Evolutionary conservation across 2,797 vertebrate species (phyloP), one percentile per base, ranked within the genome.

Genomic region (Lepus oiostolus): DNA sequence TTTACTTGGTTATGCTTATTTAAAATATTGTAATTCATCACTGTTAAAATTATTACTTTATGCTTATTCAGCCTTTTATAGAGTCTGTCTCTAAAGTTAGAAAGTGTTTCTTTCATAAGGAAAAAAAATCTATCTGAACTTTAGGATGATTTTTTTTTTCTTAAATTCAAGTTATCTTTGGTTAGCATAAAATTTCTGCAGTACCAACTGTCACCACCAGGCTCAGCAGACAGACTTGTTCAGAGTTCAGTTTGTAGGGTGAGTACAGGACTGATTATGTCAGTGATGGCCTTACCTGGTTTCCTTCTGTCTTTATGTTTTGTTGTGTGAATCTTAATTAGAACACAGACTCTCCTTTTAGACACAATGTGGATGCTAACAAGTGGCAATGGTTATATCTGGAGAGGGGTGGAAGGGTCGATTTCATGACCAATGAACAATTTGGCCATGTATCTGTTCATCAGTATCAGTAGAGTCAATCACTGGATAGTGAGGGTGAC

Each of bases 11-110:
- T 60, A 14, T 85, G 62, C 79, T 92, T 95, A 50, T 86, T 95
- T 58, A 38, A 94, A 88, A 74, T 24, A 68, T 96, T 84, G 52
- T 32, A 88, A 21, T 91, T 85, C 35, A 93, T 71, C 83, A 71
- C 9, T 90, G 21, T 80, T 68, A 87, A 60, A 82, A 76, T 86
- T 70, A 90, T 67, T 85, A 54, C 68, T 89, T 88, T 74, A 24
- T 77, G 74, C 62, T 68, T 81, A 52, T 2, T 89, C 42, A 65
- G 4, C 26, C 26, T 95, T 91, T 93, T 38, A 21, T 32, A 86
- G 76, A 76, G 8, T 72, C 32, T 11, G 32, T 63, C 17, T 94
- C 13, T 92, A 72, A 47, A 67, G 54, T 74, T 90, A 72, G 47
- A 72, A 76, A 90, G 63, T 90, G 21, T 16, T 81, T 17, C 65